These are phyloP conservation scores for Morpho helenor DNA, from an alignment of 2,888 invertebrate genomes.

Conservation along the genomic window DNA sequence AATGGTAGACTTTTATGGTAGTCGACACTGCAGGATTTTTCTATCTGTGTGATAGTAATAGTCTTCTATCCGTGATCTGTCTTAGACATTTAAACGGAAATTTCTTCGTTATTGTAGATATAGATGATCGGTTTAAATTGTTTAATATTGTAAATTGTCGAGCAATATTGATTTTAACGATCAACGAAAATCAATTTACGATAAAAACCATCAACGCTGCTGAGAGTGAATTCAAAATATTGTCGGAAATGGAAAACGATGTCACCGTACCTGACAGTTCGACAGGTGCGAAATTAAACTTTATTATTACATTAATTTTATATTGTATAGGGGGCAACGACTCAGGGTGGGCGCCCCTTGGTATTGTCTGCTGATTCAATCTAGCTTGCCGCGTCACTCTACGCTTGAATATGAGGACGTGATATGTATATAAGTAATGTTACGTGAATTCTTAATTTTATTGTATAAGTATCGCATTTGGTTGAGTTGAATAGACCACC, in stretches of 20 bases:
- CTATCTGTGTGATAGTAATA: no score
- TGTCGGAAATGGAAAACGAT: constrained; percentile 52
- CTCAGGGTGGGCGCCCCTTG: constrained; percentile 32
- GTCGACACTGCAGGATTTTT: no score
- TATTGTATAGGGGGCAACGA: constrained; percentile 32
- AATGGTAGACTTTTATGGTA: no score
- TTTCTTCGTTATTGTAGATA: no score
- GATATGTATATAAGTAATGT: no score
- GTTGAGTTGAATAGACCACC: no score
- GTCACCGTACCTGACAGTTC: constrained; percentile 39
- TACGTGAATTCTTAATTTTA: no score
- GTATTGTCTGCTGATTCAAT: constrained; percentile 30
- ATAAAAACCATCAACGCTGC: constrained; percentile 13
- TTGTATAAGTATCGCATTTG: no score
- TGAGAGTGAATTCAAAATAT: constrained; percentile 32
- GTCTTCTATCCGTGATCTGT: no score
- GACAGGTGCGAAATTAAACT: constrained; percentile 64
- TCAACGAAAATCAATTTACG: constrained; percentile 21
- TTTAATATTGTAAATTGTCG: no score
- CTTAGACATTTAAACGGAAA: no score
- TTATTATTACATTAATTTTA: constrained; percentile 49
- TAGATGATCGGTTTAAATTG: background rate
- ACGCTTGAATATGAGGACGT: constrained; percentile 8
- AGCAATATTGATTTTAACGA: constrained; percentile 14
- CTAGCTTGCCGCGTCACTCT: constrained; percentile 36